Percentiles rank a stretch among this genome's conserved stretches.
phyloP scores from a whole-genome alignment of 2,113 vertebrate species.

The Chamaetylas fuelleborni region DNA sequence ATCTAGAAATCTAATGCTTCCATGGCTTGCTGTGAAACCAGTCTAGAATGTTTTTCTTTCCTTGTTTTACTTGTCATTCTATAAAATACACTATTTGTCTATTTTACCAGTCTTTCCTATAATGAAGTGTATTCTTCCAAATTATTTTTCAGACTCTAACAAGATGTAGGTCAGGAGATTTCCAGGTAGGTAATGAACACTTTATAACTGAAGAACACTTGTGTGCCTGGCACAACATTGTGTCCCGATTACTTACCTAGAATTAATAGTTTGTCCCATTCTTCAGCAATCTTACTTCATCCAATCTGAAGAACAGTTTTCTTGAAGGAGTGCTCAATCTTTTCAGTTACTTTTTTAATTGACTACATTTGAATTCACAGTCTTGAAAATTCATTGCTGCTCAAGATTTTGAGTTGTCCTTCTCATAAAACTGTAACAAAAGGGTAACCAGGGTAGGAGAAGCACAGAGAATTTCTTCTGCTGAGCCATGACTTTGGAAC shows the following conservation, averaged over 20 bases:
- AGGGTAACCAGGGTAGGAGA: background rate
- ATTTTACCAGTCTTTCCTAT: background rate
- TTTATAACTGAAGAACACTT: background rate
- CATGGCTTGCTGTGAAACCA: background rate
- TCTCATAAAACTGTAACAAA: background rate
- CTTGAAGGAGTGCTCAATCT: background rate
- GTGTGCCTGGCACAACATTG: background rate
- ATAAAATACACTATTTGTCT: background rate
- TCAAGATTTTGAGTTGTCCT: background rate
- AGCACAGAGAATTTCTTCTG: background rate
- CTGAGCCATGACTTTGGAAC: background rate
- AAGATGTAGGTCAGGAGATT: background rate
- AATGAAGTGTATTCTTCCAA: background rate
- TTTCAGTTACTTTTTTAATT: background rate
- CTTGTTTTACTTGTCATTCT: background rate
- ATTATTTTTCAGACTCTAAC: background rate
- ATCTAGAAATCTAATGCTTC: background rate
- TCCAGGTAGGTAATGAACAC: background rate
- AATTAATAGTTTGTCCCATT: background rate
- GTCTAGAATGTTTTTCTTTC: too few relatives aligned
- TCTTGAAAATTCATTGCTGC: background rate
- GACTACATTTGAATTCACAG: background rate
- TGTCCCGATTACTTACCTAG: background rate
- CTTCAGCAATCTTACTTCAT: background rate
- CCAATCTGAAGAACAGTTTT: background rate